Percentiles rank a stretch among this genome's conserved stretches.
phyloP scores from a whole-genome alignment of 2,888 invertebrate genomes.

The Ochropacha duplaris region DNA sequence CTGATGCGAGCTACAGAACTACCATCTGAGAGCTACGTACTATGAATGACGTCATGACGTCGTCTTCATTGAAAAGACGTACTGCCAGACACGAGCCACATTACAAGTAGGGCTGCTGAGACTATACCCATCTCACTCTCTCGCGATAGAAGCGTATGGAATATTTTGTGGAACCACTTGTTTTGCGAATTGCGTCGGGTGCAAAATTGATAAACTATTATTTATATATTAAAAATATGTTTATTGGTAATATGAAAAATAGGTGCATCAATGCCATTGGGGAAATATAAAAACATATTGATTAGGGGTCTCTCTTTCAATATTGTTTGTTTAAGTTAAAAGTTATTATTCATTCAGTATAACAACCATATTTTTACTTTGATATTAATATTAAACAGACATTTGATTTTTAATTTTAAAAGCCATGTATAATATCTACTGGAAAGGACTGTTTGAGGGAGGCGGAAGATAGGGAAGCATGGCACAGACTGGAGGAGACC shows the following conservation, averaged over 20 bases:
- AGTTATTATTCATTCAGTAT: not conserved
- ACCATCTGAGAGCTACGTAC: constrained; percentile 82
- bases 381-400: no score
- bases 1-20: constrained; percentile 76
- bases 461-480: no score
- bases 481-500: no score
- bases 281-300: not conserved
- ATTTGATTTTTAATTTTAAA: no score
- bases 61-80: constrained; percentile 68
- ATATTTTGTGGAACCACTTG: constrained; percentile 79
- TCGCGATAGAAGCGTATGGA: constrained; percentile 77
- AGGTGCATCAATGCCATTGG: not conserved
- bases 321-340: not conserved
- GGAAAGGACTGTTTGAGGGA: no score
- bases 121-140: constrained; percentile 63
- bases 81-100: constrained; percentile 62
- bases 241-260: not conserved
- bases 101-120: constrained; percentile 60
- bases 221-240: not conserved
- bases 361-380: no score
- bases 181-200: constrained; percentile 77
- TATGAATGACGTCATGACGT: constrained; percentile 75
- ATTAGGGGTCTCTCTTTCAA: not conserved
- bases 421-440: no score
- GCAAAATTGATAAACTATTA: constrained; percentile 59